phyloP scores from a whole-genome alignment of 2,797 vertebrate genomes.

The Sorex maritimensis region DNA sequence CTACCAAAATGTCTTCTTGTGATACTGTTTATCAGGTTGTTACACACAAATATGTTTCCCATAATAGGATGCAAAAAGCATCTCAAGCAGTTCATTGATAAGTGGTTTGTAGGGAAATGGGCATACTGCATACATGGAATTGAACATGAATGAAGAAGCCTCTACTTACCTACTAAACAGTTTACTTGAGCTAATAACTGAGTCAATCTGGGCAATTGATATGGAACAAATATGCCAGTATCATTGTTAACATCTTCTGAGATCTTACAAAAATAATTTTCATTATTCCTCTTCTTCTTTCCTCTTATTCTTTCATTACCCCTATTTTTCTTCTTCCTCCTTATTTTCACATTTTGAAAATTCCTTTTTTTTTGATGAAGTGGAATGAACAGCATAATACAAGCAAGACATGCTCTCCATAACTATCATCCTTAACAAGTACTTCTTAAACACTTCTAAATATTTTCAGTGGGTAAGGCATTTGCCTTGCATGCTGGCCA shows the following conservation, averaged over 20 bases:
- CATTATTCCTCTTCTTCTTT: background rate
- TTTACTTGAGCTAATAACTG: background rate
- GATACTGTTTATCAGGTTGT: conserved; percentile 45
- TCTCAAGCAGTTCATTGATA: background rate
- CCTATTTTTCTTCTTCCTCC: background rate
- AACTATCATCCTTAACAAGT: background rate
- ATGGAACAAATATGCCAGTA: background rate
- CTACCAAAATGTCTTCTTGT: background rate
- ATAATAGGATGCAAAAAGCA: conserved; percentile 11
- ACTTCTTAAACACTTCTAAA: background rate
- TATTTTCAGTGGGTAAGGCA: background rate
- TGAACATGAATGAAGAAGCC: background rate
- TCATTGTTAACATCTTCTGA: background rate
- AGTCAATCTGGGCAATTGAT: background rate
- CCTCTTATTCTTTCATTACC: background rate
- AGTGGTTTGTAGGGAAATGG: background rate
- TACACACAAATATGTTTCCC: conserved; percentile 35
- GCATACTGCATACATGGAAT: background rate
- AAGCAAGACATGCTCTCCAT: too few relatives aligned
- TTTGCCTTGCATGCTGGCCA: too few relatives aligned
- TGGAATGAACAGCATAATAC: too few relatives aligned
- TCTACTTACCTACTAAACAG: background rate
- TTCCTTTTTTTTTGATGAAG: too few relatives aligned
- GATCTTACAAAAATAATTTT: background rate
- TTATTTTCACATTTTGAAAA: background rate